Conservation (phyloP, 2,888 invertebrate species). For the Eumerus sabulonum region DNA sequence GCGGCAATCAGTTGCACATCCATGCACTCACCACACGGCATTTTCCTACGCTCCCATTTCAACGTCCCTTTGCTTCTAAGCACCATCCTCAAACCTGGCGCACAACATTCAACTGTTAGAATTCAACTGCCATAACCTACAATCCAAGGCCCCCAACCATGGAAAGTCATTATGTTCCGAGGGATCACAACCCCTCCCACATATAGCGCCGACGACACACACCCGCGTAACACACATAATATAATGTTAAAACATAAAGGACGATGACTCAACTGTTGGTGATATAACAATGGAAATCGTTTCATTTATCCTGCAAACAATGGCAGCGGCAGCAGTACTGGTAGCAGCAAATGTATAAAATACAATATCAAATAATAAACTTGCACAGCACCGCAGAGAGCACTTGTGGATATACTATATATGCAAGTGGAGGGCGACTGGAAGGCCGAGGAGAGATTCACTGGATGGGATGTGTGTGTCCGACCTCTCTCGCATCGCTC, state of each 20-base stretch:
- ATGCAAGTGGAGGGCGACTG: conserved; percentile 54
- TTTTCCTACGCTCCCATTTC: conserved; percentile 11
- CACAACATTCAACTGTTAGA: too few species aligned
- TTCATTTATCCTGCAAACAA: conserved; percentile 69
- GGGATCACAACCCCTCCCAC: conserved; percentile 57
- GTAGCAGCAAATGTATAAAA: conserved; percentile 67
- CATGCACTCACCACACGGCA: conserved; percentile 57
- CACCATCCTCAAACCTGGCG: too few species aligned
- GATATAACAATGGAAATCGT: conserved; percentile 69
- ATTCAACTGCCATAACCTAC: too few species aligned
- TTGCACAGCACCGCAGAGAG: conserved; percentile 68
- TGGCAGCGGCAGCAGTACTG: conserved; percentile 61
- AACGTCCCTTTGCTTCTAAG: neutral
- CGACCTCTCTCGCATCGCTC: conserved; percentile 38
- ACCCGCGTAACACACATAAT: conserved; percentile 61
- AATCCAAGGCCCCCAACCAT: conserved; percentile 26
- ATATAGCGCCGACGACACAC: conserved; percentile 31
- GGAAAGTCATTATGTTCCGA: conserved; percentile 66
- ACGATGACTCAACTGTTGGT: conserved; percentile 69
- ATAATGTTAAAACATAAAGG: conserved; percentile 69
- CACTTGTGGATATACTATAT: conserved; percentile 62
- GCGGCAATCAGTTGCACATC: conserved; percentile 65
- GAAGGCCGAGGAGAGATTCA: conserved; percentile 11
- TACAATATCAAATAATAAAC: conserved; percentile 69
- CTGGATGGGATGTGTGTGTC: conserved; percentile 46